Base-by-base conservation (phyloP, 2,113 vertebrate species). In the Sylvilagus bachmani region DNA sequence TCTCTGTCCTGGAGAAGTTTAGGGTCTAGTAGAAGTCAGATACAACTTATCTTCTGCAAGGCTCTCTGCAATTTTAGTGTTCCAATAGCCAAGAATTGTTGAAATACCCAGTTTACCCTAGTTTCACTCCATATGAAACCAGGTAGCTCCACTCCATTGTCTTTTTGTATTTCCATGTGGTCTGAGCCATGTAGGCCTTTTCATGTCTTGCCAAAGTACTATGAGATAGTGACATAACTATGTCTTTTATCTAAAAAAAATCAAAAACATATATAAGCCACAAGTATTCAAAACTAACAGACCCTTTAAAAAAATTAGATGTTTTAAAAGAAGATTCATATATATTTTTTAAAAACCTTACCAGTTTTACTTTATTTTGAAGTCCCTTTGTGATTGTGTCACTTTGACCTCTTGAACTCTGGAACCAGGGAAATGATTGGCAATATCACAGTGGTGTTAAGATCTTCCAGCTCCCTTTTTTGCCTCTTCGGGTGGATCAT, bases 271-370 rank as follows among this genome's bases (percentile, higher is more conserved):
- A 29, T 70, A 27, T 75, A 91, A 87, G 3, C 3, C 16, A 85
- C 44, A 82, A 31, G 31, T 62, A 7, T 74, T 79, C 44, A 70
- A 92, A 64, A 93, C 62, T 81, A 70, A 29, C 3, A 51, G 73
- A 29, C 71, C 51, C 38, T 88, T 33, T 11, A 51, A 77, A 77
- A 84, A 10, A 81, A 82, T 19, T 21, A 27, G 25, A 49, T 58
- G 17, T 67, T 58, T 89, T 55, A 53, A 82, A 93, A 85, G 38
- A 81, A 92, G 78, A 94, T 73, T 69, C 31, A 87, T 58, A 19
- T 58, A 6, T 58, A 58, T 21, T 58, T 16, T 19, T 19, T 19
- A 5, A 58, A 55, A 74, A 92, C 1, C 31, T 53, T 19, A 79
- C 10, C 13, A 67, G 5, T 66, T 36, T 81, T 27, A 51, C 66